Conservation (phyloP, 1,140 invertebrate genomes). For the Apocrypta bakeri region DNA sequence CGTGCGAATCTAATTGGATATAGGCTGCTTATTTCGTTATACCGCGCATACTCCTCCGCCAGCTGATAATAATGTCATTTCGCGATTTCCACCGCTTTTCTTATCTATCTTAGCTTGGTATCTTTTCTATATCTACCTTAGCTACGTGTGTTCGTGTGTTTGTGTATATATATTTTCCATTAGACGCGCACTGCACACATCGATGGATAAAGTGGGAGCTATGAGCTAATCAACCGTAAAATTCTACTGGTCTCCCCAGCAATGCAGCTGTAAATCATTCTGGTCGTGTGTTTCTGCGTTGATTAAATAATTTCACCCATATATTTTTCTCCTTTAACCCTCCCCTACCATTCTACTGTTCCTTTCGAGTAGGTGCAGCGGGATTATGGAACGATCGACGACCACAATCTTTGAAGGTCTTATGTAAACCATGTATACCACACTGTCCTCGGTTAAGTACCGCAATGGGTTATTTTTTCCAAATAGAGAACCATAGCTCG, state of each 20-base stretch:
- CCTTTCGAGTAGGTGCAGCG: too few species aligned
- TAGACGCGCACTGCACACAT: neutral
- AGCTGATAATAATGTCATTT: conserved; percentile 11
- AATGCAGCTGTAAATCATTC: conserved; percentile 25
- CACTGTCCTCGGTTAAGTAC: too few species aligned
- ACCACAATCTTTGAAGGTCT: too few species aligned
- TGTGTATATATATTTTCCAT: neutral
- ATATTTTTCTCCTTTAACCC: too few species aligned
- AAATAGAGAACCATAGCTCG: too few species aligned
- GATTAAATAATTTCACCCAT: conserved; percentile 13
- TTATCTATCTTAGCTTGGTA: neutral
- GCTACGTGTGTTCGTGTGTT: neutral
- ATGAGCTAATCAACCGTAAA: conserved; percentile 20
- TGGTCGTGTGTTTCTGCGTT: neutral
- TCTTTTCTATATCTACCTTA: neutral
- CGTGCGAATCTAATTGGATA: conserved; percentile 21
- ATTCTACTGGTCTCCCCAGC: conserved; percentile 8
- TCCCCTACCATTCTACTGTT: too few species aligned
- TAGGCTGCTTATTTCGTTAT: neutral
- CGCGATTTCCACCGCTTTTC: neutral
- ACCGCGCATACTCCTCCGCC: too few species aligned
- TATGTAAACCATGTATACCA: too few species aligned
- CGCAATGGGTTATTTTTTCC: neutral
- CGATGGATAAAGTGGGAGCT: neutral
- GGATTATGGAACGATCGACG: too few species aligned